Base-by-base conservation (phyloP, 2,888 invertebrate genomes). In the Pachydiplax longipennis region DNA sequence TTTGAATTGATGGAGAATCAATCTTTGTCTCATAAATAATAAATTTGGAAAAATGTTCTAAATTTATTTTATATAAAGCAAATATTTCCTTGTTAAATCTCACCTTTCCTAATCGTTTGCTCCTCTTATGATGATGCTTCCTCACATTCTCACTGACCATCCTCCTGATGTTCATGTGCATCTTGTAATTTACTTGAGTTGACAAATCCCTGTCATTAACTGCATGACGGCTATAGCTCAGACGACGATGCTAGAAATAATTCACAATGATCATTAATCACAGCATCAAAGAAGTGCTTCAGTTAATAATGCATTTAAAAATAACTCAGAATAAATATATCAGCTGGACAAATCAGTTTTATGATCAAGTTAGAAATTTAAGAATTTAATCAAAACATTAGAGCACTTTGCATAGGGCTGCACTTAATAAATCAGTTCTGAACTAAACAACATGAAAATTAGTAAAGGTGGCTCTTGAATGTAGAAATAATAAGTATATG, bases 161-260 rank as follows among this genome's bases (percentile, higher is more conserved):
- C 83, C 98, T 95, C 91, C 98, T 95, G 93, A 98, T 98, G 93
- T 98, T 98, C 96, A 97, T 97, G 94, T 98, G 98, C 94, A 97
- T 97, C 94, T 97, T 97, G 94, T 98, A 98, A 95, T 97, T 98
- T 91, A 96, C 96, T 95, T 97, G 97, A 73, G 97, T 98, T 91
- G 97, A 96, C 92, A 98, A 95, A 94, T 98, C 98, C 91, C 97
- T 95, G 94, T 98, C 98, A 94, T 98, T 97, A 90, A 98, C 98
- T 73, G 98, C 97, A 93, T 98, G 98, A 90, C 98, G 95, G 93
- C 98, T 98, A 95, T 98, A 98, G 94, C 98, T 98, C 92, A 98
- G 95, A 91, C 98, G 96, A 91, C 98, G 97, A 94, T 98, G 98
- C 98, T 98, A 95, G 95, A 91, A 37, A 65, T 80, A 40, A 87